phyloP scores from a whole-genome alignment of 2,888 invertebrate genomes.

The Myathropa florea region DNA sequence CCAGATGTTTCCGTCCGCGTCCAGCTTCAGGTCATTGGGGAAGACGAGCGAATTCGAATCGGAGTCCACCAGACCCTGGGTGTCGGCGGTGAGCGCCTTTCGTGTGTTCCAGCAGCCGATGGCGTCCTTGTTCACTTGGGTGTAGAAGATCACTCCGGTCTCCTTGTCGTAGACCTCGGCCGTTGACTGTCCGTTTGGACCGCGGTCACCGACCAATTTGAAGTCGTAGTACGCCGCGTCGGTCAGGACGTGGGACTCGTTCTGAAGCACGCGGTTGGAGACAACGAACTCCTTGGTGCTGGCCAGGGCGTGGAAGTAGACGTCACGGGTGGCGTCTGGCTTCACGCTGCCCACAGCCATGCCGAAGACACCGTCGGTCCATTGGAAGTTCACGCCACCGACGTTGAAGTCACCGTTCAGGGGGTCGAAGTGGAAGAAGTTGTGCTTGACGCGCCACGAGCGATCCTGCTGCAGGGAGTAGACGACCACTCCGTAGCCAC shows the following conservation, averaged over 20 bases:
- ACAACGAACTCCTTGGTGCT: slow-evolving; percentile 91
- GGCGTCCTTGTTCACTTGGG: slow-evolving; percentile 89
- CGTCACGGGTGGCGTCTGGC: slow-evolving; percentile 84
- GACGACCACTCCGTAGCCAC: slow-evolving; percentile 88
- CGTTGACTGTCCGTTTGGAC: slow-evolving; percentile 87
- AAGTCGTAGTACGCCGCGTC: slow-evolving; percentile 86
- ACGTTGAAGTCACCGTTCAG: slow-evolving; percentile 88
- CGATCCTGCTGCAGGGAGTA: slow-evolving; percentile 88
- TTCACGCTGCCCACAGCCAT: slow-evolving; percentile 85
- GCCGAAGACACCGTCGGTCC: slow-evolving; percentile 92
- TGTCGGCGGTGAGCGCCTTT: slow-evolving; percentile 85
- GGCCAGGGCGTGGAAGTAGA: slow-evolving; percentile 92
- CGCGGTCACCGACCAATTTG: slow-evolving; percentile 87
- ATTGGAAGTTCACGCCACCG: slow-evolving; percentile 90
- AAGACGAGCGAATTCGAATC: slow-evolving; percentile 87
- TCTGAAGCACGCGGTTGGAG: slow-evolving; percentile 87
- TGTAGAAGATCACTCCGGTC: slow-evolving; percentile 88
- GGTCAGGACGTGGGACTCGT: slow-evolving; percentile 86
- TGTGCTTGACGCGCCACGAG: slow-evolving; percentile 90
- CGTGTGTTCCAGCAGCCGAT: slow-evolving; percentile 90
- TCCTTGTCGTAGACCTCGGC: slow-evolving; percentile 87
- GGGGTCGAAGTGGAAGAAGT: slow-evolving; percentile 92
- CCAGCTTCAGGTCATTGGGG: slow-evolving; percentile 89
- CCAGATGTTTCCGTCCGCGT: slow-evolving; percentile 86
- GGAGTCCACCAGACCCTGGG: slow-evolving; percentile 85